phyloP scores from a whole-genome alignment of 2,888 invertebrate species.

The Leucophenga maculata region DNA sequence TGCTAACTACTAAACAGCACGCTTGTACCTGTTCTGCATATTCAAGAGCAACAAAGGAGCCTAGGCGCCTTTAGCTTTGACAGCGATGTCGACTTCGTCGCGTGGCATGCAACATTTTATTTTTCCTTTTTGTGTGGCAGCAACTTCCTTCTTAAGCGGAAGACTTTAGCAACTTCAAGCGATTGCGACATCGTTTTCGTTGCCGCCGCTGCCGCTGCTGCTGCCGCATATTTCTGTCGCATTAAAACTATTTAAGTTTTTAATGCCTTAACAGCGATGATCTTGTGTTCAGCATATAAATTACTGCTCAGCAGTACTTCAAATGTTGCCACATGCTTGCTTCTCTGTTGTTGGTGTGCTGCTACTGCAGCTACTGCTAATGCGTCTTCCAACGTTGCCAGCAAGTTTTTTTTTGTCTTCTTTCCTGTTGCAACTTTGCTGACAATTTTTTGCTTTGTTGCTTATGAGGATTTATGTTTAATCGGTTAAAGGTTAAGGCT shows the following conservation, averaged over 20 bases:
- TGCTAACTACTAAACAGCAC: not conserved
- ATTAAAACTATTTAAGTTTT: conserved; percentile 66
- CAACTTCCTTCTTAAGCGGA: not conserved
- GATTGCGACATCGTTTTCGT: not conserved
- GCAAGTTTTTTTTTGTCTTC: not conserved
- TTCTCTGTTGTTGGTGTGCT: conserved; percentile 41
- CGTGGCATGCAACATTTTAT: conserved; percentile 1
- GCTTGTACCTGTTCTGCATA: conserved; percentile 21
- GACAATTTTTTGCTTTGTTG: conserved; percentile 63
- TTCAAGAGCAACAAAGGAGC: not conserved
- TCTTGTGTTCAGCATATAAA: conserved; percentile 63
- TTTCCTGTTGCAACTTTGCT: conserved; percentile 39
- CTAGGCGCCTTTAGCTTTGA: not conserved
- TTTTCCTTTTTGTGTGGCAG: not conserved
- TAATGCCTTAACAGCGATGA: conserved; percentile 62
- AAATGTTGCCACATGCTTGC: conserved; percentile 45
- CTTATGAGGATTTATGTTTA: conserved; percentile 64
- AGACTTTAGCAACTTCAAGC: too few relatives aligned
- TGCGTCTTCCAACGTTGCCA: not conserved
- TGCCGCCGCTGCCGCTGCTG: conserved; percentile 28
- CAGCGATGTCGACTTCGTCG: not conserved
- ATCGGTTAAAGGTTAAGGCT: conserved; percentile 60
- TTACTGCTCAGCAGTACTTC: conserved; percentile 47
- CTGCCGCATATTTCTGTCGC: conserved; percentile 54
- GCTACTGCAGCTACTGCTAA: conserved; percentile 48